phyloP scores from a whole-genome alignment of 2,797 vertebrate species.

The Alosa sapidissima region DNA sequence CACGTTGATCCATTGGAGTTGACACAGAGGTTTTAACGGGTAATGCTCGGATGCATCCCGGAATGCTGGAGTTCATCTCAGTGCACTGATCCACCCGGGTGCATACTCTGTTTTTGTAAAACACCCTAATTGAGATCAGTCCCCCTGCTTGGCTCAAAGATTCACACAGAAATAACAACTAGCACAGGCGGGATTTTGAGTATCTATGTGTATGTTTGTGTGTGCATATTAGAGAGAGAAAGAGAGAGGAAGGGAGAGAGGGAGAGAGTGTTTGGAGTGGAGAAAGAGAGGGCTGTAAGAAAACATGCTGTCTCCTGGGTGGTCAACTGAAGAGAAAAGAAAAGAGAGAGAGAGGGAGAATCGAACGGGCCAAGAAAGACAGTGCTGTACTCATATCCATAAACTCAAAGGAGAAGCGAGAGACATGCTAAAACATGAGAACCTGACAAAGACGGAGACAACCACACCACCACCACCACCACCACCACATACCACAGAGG shows the following conservation, averaged over 20 bases:
- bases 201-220: background rate
- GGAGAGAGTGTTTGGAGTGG: background rate
- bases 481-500: background rate
- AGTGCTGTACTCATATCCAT: background rate
- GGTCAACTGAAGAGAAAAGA: background rate
- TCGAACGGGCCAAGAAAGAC: background rate
- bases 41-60: background rate
- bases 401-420: background rate
- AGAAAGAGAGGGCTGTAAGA: background rate
- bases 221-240: background rate
- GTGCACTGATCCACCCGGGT: background rate
- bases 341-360: background rate
- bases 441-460: background rate
- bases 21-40: background rate
- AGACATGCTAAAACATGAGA: background rate
- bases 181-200: background rate
- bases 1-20: conserved; percentile 60
- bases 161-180: background rate
- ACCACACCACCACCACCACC: background rate
- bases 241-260: background rate
- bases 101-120: conserved; percentile 8
- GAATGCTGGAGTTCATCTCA: background rate
- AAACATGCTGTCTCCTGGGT: background rate
- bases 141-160: background rate
- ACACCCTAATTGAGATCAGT: conserved; percentile 9